Base-by-base conservation (phyloP, 2,888 invertebrate genomes). In the Hypomecis punctinalis region DNA sequence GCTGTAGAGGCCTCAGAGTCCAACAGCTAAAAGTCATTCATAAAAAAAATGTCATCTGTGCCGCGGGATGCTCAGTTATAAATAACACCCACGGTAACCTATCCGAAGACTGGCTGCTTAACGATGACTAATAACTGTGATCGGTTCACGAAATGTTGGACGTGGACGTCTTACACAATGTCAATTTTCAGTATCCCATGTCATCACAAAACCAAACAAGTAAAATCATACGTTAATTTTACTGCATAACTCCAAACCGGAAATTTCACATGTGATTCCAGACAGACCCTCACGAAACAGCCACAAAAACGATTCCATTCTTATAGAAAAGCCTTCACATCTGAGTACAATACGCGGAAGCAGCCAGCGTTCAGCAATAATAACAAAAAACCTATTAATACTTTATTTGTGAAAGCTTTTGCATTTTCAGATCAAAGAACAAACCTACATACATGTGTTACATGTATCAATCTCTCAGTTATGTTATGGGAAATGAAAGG, bases 401-500 rank as follows among this genome's bases (percentile, higher is more conserved):
- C 67, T 68, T 59, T 68, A 67, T 70, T 56, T 61, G 54, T 54
- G 37, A 61, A 68, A 48, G 70, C 63, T 61, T 36, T 36, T 58
- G 42, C 61, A 63, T 60, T 53, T 59, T 45, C 59, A 72, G 68
- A 72, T 72, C 72, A 72, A 72, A 72, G 72, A 56, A 37, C 45
- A n/a, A 45, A 40, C 46, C 45, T 43, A 4, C 23, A 36, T 46
- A 60, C 52, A 40, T 37, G 33, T 45, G 7, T 60, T 63, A 59
- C 13, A 43, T 39, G 23, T 23, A 23, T 33, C 23, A 47, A 51
- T 35, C 51, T 47, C 35, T 59, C 45, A 40, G 49, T 53, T 67
- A 63, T 63, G 49, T 53, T 67, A 63, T 63, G 58, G 61, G 65
- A 61, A 66, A 63, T 66, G 70, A 66, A 68, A 69, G 66, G 61